phyloP scores from a whole-genome alignment of 2,113 vertebrate species.

The Hoplias malabaricus region DNA sequence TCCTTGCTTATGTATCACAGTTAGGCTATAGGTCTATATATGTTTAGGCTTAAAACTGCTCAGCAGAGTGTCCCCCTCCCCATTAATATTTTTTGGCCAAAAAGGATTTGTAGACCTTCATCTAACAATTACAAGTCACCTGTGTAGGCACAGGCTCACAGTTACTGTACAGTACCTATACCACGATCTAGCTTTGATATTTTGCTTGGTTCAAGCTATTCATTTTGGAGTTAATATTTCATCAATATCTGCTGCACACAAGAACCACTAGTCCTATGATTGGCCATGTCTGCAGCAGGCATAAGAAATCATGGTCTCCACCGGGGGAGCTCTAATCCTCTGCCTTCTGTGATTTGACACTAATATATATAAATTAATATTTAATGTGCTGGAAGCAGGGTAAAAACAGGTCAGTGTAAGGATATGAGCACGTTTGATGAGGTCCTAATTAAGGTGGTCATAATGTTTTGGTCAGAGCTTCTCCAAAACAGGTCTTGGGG shows the following conservation, averaged over 20 bases:
- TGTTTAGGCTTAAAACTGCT: too few species aligned
- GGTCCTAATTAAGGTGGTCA: too few species aligned
- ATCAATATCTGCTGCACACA: not conserved
- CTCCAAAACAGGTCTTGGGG: not conserved
- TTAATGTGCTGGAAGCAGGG: too few species aligned
- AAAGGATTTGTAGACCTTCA: not conserved
- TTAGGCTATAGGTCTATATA: too few species aligned
- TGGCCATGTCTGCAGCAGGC: slow-evolving; percentile 4
- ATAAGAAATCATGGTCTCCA: slow-evolving; percentile 5
- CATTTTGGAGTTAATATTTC: not conserved
- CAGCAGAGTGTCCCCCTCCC: too few species aligned
- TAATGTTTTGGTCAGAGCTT: not conserved
- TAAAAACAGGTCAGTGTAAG: too few species aligned
- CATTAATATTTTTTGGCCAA: not conserved
- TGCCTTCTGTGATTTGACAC: too few species aligned
- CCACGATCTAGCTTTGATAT: not conserved
- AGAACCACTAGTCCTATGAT: not conserved
- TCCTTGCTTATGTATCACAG: too few species aligned
- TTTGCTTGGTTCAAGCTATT: not conserved
- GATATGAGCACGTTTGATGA: too few species aligned
- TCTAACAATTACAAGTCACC: not conserved
- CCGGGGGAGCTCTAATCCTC: too few species aligned
- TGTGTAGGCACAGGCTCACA: not conserved
- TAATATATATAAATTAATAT: too few species aligned
- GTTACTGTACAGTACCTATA: not conserved